Evolutionary conservation across 2,113 vertebrate genomes (phyloP).

Genomic region (Takifugu bimaculatus): DNA sequence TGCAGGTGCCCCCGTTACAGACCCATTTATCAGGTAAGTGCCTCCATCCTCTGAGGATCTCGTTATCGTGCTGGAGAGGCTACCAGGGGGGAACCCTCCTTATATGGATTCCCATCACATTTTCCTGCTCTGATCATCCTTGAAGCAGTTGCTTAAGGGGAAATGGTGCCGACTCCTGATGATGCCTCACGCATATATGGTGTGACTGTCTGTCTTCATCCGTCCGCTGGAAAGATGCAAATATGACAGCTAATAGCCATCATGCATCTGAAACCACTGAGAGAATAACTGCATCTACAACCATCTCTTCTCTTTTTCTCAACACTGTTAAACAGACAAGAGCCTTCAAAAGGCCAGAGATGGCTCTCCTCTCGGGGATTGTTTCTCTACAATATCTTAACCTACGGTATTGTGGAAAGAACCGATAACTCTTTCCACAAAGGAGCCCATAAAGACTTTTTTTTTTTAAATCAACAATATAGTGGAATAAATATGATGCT

Average conservation of each 20-base stretch:
- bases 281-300: no score
- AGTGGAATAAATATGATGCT: no score
- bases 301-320: no score
- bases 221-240: no score
- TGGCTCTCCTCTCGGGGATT: no score
- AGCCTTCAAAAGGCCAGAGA: no score
- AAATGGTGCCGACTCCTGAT: conserved; percentile 23
- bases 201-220: conserved; percentile 1
- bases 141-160: conserved; percentile 37
- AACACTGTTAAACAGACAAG: no score
- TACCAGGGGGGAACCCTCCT: conserved; percentile 26
- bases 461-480: no score
- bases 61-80: conserved; percentile 46
- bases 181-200: conserved; percentile 14
- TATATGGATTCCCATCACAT: conserved; percentile 35
- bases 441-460: background rate
- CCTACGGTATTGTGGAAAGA: no score
- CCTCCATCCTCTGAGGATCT: conserved; percentile 43
- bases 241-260: no score
- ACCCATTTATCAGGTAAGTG: conserved; percentile 61
- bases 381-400: no score
- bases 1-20: conserved; percentile 62
- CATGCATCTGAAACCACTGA: no score
- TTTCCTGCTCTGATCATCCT: conserved; percentile 35
- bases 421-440: conserved; percentile 5